Percentiles rank a stretch among this genome's conserved stretches.
Conservation (phyloP, 2,797 vertebrate species). For the Knipowitschia caucasica region DNA sequence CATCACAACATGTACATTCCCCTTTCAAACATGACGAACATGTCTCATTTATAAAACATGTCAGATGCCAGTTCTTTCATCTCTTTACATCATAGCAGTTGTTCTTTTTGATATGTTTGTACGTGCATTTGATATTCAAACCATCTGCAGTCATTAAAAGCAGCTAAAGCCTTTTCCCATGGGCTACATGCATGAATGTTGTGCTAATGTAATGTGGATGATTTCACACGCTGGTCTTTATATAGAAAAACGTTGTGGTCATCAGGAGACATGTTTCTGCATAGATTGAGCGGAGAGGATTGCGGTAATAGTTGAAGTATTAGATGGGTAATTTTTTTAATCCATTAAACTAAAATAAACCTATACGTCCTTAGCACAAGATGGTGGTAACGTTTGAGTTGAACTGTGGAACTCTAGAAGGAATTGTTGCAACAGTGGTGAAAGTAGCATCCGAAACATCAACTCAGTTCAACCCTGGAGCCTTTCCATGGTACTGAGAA, state of each 20-base stretch:
- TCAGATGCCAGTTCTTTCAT: constrained; percentile 40
- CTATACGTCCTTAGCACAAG: background rate
- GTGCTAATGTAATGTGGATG: constrained; percentile 25
- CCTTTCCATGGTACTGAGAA: background rate
- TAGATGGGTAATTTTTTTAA: background rate
- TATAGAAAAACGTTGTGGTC: constrained; percentile 46
- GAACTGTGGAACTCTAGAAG: constrained; percentile 4
- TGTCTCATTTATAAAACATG: constrained; percentile 17
- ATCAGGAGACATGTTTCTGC: constrained; percentile 47
- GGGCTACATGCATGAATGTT: constrained; percentile 33
- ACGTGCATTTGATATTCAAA: constrained; percentile 48
- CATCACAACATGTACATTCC: background rate
- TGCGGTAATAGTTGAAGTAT: background rate
- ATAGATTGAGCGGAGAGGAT: constrained; percentile 30
- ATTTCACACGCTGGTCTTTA: constrained; percentile 34
- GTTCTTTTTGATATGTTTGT: constrained; percentile 39
- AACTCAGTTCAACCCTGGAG: background rate
- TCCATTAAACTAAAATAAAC: background rate
- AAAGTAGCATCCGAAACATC: background rate
- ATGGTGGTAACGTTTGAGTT: constrained; percentile 9
- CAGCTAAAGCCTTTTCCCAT: constrained; percentile 14
- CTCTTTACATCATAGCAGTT: constrained; percentile 12
- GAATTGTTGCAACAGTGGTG: constrained; percentile 15
- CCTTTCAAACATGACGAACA: constrained; percentile 15
- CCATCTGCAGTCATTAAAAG: constrained; percentile 53